A percentile compares a stretch with the other conserved stretches of the same genome.
Evolutionary conservation across 2,888 invertebrate species (phyloP).

Genomic region (Hemicrepidius hirtus): DNA sequence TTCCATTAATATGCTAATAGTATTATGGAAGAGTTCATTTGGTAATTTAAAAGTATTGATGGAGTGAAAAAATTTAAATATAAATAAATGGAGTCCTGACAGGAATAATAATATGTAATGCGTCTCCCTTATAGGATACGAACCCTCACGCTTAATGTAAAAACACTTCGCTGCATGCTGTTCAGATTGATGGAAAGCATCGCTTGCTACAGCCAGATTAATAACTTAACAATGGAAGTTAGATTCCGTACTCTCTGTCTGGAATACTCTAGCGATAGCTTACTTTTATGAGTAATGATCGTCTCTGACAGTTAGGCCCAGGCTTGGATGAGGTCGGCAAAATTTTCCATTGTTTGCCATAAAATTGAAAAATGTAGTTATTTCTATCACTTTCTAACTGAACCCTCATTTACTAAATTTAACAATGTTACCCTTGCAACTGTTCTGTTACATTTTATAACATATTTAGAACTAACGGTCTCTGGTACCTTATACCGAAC

Average conservation of each 20-base stretch:
- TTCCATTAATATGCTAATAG: neutral
- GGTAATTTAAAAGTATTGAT: neutral
- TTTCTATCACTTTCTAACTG: constrained; percentile 33
- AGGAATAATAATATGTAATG: constrained; percentile 49
- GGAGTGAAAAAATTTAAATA: constrained; percentile 42
- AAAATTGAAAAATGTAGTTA: constrained; percentile 40
- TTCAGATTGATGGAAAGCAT: constrained; percentile 66
- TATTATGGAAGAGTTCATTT: too few relatives aligned
- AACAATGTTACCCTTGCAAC: constrained; percentile 35
- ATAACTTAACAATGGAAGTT: constrained; percentile 70
- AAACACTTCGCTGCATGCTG: constrained; percentile 65
- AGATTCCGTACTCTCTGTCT: constrained; percentile 66
- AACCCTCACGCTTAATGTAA: constrained; percentile 63
- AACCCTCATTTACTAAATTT: constrained; percentile 17
- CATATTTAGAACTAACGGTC: constrained; percentile 24
- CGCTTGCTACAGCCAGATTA: constrained; percentile 66
- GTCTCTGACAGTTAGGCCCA: constrained; percentile 67
- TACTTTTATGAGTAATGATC: constrained; percentile 71
- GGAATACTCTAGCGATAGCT: constrained; percentile 67
- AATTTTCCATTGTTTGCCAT: constrained; percentile 61
- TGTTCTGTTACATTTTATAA: constrained; percentile 3
- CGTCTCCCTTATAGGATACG: constrained; percentile 52
- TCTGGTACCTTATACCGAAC: constrained; percentile 32
- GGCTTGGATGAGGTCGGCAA: constrained; percentile 70
- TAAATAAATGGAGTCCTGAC: constrained; percentile 49